Conservation (phyloP, 2,888 invertebrate species). For the Diarsia rubi region DNA sequence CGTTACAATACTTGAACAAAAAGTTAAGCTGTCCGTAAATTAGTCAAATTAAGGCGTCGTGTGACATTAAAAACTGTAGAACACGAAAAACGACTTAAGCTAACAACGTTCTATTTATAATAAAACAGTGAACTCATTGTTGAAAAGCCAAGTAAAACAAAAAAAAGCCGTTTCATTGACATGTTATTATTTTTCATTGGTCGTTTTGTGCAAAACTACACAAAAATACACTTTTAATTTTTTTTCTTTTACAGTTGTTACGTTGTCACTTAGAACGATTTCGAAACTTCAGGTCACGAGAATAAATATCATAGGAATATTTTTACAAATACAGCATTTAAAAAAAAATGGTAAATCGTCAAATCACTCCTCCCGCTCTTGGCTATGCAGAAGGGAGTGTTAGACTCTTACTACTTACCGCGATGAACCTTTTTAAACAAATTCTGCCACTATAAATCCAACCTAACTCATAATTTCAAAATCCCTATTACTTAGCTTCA, state of each 20-base stretch:
- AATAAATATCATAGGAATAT: background rate
- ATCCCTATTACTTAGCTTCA: background rate
- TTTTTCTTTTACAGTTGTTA: background rate
- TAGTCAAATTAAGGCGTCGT: background rate
- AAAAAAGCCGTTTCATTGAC: background rate
- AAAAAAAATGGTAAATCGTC: too few species aligned
- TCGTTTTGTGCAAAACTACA: background rate
- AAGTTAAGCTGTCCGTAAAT: background rate
- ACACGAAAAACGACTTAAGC: background rate
- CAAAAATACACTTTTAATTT: background rate
- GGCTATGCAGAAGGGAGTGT: too few species aligned
- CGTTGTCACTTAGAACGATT: background rate
- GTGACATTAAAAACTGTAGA: background rate
- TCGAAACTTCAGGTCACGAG: background rate
- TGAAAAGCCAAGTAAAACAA: too few species aligned
- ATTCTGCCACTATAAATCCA: background rate
- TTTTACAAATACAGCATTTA: too few species aligned
- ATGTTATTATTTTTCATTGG: background rate
- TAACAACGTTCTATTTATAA: too few species aligned
- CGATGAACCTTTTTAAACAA: too few species aligned
- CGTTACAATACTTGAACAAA: background rate
- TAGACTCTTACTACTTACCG: too few species aligned
- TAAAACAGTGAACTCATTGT: too few species aligned
- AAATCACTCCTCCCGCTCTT: too few species aligned
- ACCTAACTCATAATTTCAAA: slow-evolving; percentile 1